These are phyloP conservation scores for Alectura lathami DNA, from an alignment of 2,113 vertebrate genomes.

Conservation along the genomic window DNA sequence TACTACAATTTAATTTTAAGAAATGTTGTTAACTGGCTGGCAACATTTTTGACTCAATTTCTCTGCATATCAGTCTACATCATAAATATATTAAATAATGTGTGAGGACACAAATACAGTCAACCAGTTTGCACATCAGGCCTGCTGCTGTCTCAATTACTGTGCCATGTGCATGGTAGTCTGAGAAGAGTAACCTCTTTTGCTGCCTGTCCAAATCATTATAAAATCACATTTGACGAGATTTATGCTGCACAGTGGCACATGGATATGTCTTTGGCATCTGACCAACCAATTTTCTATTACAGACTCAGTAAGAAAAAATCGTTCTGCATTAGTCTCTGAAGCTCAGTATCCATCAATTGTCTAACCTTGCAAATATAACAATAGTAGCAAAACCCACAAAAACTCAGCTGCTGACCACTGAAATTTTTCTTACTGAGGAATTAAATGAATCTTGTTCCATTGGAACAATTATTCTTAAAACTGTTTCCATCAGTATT, in stretches of 20 bases:
- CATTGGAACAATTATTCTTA: background rate
- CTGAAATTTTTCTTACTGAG: background rate
- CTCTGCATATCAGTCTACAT: background rate
- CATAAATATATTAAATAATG: background rate
- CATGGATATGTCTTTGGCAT: slow-evolving; percentile 30
- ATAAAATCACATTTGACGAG: background rate
- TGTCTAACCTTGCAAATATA: background rate
- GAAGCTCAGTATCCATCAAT: background rate
- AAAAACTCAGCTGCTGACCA: background rate
- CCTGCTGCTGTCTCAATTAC: background rate
- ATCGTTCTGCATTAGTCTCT: slow-evolving; percentile 22
- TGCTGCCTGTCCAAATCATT: background rate
- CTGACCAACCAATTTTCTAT: slow-evolving; percentile 27
- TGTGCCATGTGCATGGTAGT: background rate
- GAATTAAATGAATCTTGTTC: background rate
- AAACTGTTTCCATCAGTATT: background rate
- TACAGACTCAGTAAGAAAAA: slow-evolving; percentile 34
- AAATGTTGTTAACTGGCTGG: background rate
- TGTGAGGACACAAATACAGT: background rate
- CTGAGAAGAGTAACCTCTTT: background rate
- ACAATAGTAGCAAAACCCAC: background rate
- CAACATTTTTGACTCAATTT: slow-evolving; percentile 1
- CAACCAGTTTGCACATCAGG: background rate
- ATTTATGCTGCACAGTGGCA: background rate
- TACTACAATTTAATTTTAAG: background rate